Evolutionary conservation across 2,888 invertebrate genomes (phyloP).

Genomic region (Tinea trinotella): DNA sequence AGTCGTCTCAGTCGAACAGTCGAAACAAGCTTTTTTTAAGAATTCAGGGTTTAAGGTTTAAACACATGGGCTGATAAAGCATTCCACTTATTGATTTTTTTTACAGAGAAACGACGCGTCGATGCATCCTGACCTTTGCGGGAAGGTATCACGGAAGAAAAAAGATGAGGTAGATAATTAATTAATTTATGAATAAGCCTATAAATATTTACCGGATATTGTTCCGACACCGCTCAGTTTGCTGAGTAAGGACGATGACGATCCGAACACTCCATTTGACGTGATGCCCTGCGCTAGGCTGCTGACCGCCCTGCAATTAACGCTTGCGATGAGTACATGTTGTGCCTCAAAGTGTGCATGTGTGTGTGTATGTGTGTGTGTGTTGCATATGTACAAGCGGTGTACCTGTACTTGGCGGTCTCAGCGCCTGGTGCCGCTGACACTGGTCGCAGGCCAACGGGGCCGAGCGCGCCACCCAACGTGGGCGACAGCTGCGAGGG

Average conservation of each 20-base stretch:
- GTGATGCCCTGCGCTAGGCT: constrained; percentile 73
- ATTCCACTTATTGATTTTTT: no score
- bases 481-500: constrained; percentile 80
- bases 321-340: not conserved
- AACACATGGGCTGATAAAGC: no score
- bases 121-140: no score
- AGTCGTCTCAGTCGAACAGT: no score
- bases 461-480: constrained; percentile 75
- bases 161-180: no score
- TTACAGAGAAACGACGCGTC: no score
- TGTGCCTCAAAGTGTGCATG: no score
- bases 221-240: constrained; percentile 66
- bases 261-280: constrained; percentile 83
- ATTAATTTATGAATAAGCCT: no score
- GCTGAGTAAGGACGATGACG: constrained; percentile 77
- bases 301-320: constrained; percentile 63
- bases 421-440: constrained; percentile 91
- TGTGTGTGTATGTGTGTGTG: not conserved
- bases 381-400: constrained; percentile 12
- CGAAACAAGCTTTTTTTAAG: no score
- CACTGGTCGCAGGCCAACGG: constrained; percentile 75
- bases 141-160: no score
- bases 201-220: constrained; percentile 55
- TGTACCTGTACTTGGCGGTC: constrained; percentile 79
- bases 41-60: no score